Evolutionary conservation across 2,113 vertebrate species (phyloP).

Genomic region (Diglossa brunneiventris): DNA sequence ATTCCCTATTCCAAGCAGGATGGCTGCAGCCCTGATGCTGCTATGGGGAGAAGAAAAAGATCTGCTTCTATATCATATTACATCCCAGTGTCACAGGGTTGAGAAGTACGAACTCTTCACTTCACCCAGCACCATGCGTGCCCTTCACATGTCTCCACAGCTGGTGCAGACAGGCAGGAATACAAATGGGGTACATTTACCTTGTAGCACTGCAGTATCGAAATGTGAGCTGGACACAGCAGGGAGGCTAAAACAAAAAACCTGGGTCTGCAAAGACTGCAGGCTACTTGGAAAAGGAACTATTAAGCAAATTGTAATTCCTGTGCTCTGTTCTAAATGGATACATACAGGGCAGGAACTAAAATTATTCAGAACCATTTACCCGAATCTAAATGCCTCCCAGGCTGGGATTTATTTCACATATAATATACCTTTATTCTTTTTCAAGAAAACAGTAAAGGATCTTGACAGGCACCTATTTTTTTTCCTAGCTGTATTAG

Average conservation of each 20-base stretch:
- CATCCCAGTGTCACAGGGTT: fast-evolving
- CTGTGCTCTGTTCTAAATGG: background rate
- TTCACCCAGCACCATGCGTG: background rate
- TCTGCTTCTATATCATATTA: background rate
- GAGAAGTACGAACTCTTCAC: background rate
- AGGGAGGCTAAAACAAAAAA: background rate
- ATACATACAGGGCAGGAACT: fast-evolving
- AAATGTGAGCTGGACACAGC: background rate
- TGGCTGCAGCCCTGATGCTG: background rate
- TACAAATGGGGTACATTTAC: background rate
- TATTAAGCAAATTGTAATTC: background rate
- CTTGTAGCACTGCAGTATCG: background rate
- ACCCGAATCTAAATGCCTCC: background rate
- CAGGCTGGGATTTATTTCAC: background rate
- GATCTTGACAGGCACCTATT: background rate
- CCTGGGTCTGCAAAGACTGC: background rate
- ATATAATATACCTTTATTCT: background rate
- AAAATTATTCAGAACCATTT: background rate
- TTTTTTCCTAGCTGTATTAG: background rate
- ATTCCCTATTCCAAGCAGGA: background rate
- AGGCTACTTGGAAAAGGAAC: background rate
- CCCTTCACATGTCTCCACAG: background rate
- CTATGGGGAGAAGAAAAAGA: background rate
- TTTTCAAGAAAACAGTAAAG: background rate
- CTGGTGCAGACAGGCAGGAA: background rate